Evolutionary conservation across 2,113 vertebrate species (phyloP).

Genomic region (Peromyscus polionotus): DNA sequence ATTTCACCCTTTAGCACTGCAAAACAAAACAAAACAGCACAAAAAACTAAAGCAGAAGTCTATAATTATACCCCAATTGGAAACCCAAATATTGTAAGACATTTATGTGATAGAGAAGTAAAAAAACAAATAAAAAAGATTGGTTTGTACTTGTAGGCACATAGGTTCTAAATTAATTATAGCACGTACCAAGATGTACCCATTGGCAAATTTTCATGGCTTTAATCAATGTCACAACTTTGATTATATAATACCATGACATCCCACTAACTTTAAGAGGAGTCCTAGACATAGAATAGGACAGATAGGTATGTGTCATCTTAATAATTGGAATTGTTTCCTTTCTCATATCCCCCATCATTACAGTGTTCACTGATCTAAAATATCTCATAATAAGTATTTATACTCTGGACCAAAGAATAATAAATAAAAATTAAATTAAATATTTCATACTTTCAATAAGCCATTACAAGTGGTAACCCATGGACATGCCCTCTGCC

Average conservation of each 20-base stretch:
- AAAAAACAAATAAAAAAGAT: neutral
- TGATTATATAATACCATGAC: constrained; percentile 8
- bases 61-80: neutral
- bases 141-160: neutral
- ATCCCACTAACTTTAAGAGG: neutral
- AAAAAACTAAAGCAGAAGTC: neutral
- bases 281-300: constrained; percentile 8
- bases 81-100: neutral
- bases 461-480: neutral
- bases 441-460: constrained; percentile 16
- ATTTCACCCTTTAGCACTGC: neutral
- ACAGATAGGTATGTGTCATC: neutral
- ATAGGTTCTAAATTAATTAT: constrained; percentile 25
- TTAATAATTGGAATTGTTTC: constrained; percentile 3
- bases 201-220: neutral
- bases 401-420: constrained; percentile 22
- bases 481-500: neutral
- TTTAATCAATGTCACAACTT: neutral
- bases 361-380: neutral
- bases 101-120: neutral
- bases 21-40: neutral
- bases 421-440: constrained; percentile 39
- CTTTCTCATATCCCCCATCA: neutral
- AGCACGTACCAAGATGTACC: neutral
- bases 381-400: constrained; percentile 34